A percentile compares a stretch with the other conserved stretches of the same genome.
Conservation (phyloP, 2,113 vertebrate species). For the Toxostoma redivivum region DNA sequence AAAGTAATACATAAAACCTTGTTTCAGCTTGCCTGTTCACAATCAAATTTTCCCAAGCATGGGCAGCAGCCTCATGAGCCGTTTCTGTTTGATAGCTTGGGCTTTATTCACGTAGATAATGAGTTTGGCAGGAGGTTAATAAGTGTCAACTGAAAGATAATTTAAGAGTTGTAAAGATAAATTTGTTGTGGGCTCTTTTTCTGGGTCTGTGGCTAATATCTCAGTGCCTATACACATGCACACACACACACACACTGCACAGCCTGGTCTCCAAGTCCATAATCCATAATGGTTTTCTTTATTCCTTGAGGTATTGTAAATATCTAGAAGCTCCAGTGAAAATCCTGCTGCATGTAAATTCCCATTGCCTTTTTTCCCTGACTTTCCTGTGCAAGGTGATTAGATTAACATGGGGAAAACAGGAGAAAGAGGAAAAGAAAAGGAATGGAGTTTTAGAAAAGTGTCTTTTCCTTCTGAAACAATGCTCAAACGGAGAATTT, state of each 20-base stretch:
- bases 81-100: neutral
- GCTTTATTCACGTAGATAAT: conserved; percentile 55
- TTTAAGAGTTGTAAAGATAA: conserved; percentile 65
- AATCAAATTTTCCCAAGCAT: neutral
- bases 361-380: neutral
- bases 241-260: neutral
- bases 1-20: neutral
- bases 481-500: neutral
- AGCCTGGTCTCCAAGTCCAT: neutral
- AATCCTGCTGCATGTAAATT: conserved; percentile 1
- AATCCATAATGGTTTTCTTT: neutral
- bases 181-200: conserved; percentile 30
- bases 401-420: neutral
- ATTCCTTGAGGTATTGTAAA: neutral
- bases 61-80: conserved; percentile 22
- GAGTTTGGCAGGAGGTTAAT: conserved; percentile 70
- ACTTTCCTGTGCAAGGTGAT: neutral
- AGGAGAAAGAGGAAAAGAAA: neutral
- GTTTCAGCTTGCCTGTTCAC: conserved; percentile 14
- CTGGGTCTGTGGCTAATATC: neutral
- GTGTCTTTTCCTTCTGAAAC: neutral
- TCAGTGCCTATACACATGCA: neutral
- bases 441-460: neutral
- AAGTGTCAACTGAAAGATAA: conserved; percentile 64
- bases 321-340: neutral